phyloP scores from a whole-genome alignment of 2,888 invertebrate species.

The Philopedon plagiatum region DNA sequence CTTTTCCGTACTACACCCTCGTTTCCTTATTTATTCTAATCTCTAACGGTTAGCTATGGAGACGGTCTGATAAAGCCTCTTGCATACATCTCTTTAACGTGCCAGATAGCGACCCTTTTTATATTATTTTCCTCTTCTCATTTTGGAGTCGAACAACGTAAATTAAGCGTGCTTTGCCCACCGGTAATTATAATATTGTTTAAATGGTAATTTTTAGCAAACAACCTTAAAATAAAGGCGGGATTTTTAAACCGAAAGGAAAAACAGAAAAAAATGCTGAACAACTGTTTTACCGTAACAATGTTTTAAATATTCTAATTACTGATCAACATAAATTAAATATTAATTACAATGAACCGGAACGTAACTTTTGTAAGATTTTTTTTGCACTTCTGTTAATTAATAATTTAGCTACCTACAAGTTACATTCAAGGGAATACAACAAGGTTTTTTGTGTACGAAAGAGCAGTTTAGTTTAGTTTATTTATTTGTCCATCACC shows the following conservation, averaged over 20 bases:
- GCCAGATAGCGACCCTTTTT: slow-evolving; percentile 17
- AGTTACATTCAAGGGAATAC: no score
- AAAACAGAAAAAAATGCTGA: background rate
- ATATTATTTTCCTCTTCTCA: slow-evolving; percentile 12
- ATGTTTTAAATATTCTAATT: background rate
- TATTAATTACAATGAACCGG: no score
- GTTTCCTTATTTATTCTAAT: slow-evolving; percentile 40
- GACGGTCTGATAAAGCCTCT: slow-evolving; percentile 25
- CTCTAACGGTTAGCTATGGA: slow-evolving; percentile 24
- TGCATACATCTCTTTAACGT: slow-evolving; percentile 27
- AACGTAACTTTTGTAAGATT: no score
- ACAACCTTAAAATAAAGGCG: background rate
- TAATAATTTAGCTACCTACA: no score
- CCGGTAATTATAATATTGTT: slow-evolving; percentile 15
- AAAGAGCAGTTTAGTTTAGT: no score
- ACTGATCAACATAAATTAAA: background rate
- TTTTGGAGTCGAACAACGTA: slow-evolving; percentile 15
- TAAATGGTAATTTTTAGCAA: slow-evolving; percentile 4
- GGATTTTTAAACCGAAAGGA: background rate
- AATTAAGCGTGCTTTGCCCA: background rate
- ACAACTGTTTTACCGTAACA: background rate
- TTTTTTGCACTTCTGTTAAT: no score
- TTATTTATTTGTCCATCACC: no score
- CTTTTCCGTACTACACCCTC: slow-evolving; percentile 18
- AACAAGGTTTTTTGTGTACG: no score